Base-by-base conservation (phyloP, 1,140 invertebrate species). In the Scaptomyza pallida region DNA sequence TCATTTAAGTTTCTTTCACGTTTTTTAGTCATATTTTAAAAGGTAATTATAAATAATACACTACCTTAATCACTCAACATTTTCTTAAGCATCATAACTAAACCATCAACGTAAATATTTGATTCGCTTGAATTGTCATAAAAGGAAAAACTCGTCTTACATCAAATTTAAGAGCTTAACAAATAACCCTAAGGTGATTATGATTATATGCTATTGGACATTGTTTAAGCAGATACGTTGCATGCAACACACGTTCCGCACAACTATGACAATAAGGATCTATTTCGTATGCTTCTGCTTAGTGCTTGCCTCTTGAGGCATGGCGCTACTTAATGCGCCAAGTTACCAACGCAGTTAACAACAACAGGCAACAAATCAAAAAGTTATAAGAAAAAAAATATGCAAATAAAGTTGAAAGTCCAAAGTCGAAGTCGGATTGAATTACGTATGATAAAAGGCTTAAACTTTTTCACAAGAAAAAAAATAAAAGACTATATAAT, bases 341-440 rank as follows among this genome's bases (percentile, higher is more conserved):
- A n/a, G n/a, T n/a, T n/a, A 33, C 10, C 37, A 40, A 52, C 21
- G 54, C 44, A 41, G 52, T 44, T 60, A 37, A 44, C 43, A 35
- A 35, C 9, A 51, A 48, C 62, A 48, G 69, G 60, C 62, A 68
- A 72, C 63, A 72, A 72, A 68, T 56, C 56, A 61, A 45, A 54
- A 52, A 67, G 9, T 8, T 30, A 9, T 6, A 8, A 30, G 9
- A 68, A 71, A 62, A 67, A 62, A 56, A 72, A 50, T n/a, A 50
- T 41, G 13, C 40, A 51, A 62, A 17, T 35, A 52, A 41, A 48
- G 26, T 30, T 47, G 13, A 23, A 33, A 60, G 55, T 44, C 45
- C 30, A n/a, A 37, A 56, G 47, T 19, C 48, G 43, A 17, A 64
- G 10, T 50, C 37, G 61, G 47, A 37, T 67, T 72, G 69, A 65